Evolutionary conservation across 2,888 invertebrate species (phyloP), one percentile per base, ranked within the genome.

Genomic region (Amphipyra tragopoginis): DNA sequence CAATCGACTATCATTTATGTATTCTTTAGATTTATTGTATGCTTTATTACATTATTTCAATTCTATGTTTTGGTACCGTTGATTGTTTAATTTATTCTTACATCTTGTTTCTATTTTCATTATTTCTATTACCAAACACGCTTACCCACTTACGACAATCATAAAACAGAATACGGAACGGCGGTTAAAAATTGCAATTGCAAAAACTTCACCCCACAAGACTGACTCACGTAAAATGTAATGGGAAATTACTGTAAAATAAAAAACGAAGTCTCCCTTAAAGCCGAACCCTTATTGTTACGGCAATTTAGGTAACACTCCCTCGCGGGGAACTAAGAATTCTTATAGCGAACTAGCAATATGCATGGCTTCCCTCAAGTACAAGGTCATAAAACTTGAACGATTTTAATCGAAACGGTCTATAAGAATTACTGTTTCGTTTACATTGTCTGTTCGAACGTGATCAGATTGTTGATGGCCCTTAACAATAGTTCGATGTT

Each of bases 231-330:
- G 82, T 81, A 84, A 81, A 83, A 79, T 77, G 84, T 84, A 84
- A 84, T 84, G 79, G 83, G 83, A 84, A 84, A 84, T 84, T 84
- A 84, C 84, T 84, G 77, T 84, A 84, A 84, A 84, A 84, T 84
- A 84, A 83, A 84, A 82, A 83, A 83, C 67, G 65, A 77, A 77
- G 71, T 72, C 78, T 77, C 82, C 83, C 82, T 77, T 76, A 68
- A 68, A 73, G 70, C 52, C 67, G 81, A 78, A 79, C 84, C 84
- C 84, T 82, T 82, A 84, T 80, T 82, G 84, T 84, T 83, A 78
- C 82, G 83, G 82, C 81, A 84, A 84, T 84, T 84, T 83, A 83
- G 84, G 78, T 83, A 80, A 83, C 75, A 73, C 71, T 75, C 84
- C 81, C 83, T 77, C 72, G 79, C 73, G 72, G 73, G 82, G 78